phyloP scores from a whole-genome alignment of 2,113 vertebrate species.

The Physeter macrocephalus region DNA sequence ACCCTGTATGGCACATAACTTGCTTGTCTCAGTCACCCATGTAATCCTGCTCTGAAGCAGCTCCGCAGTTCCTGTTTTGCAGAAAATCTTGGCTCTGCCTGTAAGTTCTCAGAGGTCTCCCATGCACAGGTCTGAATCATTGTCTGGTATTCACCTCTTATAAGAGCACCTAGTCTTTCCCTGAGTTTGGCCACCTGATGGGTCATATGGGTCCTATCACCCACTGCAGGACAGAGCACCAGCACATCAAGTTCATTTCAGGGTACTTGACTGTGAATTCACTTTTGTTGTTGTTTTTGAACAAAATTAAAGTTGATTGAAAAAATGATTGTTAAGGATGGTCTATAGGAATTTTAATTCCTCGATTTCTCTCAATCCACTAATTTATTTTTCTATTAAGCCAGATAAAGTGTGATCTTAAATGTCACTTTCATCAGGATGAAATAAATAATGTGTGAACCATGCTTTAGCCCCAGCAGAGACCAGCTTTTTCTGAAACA shows the following conservation, averaged over 20 bases:
- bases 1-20: neutral
- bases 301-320: neutral
- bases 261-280: neutral
- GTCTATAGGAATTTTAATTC: neutral
- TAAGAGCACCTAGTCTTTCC: neutral
- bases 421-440: neutral
- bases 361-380: neutral
- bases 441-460: neutral
- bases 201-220: neutral
- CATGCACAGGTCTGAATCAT: no score
- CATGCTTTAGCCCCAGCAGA: neutral
- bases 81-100: neutral
- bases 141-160: no score
- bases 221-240: no score
- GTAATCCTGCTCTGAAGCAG: neutral
- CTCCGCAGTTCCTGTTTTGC: neutral
- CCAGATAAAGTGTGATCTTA: neutral
- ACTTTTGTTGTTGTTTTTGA: neutral
- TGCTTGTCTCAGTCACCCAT: neutral
- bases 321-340: neutral
- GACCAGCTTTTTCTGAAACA: neutral
- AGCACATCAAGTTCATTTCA: neutral
- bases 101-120: neutral
- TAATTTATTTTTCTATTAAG: neutral
- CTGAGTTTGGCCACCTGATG: neutral